Percentiles rank a stretch among this genome's conserved stretches.
phyloP scores from a whole-genome alignment of 1,140 invertebrate species.

The Oncopodura yosiiana region DNA sequence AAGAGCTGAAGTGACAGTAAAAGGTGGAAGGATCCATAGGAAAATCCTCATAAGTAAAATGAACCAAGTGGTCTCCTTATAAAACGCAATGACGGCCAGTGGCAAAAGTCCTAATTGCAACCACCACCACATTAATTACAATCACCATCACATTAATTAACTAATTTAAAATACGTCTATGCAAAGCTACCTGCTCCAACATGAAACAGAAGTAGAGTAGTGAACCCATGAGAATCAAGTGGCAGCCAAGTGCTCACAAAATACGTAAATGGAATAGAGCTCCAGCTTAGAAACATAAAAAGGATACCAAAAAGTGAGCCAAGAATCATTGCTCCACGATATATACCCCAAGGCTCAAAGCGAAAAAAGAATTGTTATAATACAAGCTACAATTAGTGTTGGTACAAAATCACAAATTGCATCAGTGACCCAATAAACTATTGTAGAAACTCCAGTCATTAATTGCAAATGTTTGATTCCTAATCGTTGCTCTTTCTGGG shows the following conservation, averaged over 20 bases:
- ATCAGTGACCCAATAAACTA: slow-evolving; percentile 13
- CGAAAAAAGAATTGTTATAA: no score
- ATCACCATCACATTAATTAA: slow-evolving; percentile 11
- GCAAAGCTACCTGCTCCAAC: slow-evolving; percentile 9
- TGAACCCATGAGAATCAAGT: background rate
- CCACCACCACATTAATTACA: background rate
- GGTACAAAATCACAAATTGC: slow-evolving; percentile 4
- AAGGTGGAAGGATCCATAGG: slow-evolving; percentile 14
- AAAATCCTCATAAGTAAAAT: slow-evolving; percentile 4
- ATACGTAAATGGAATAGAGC: slow-evolving; percentile 15
- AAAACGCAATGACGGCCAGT: no score
- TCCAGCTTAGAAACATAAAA: slow-evolving; percentile 20
- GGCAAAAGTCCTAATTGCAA: no score
- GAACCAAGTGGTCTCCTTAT: background rate
- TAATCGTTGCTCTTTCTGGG: slow-evolving; percentile 2
- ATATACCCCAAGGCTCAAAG: no score
- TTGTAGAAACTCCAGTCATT: slow-evolving; percentile 29
- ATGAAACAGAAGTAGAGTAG: slow-evolving; percentile 6
- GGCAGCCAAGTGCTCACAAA: slow-evolving; percentile 6
- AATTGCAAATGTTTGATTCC: slow-evolving; percentile 32
- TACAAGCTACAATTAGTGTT: background rate
- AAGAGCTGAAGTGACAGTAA: slow-evolving; percentile 13
- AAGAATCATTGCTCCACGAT: no score
- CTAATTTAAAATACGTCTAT: background rate
- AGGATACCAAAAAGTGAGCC: slow-evolving; percentile 2